Percentiles rank a stretch among this genome's conserved stretches.
Conservation (phyloP, 1,140 invertebrate species). For the Hylaeus anthracinus region DNA sequence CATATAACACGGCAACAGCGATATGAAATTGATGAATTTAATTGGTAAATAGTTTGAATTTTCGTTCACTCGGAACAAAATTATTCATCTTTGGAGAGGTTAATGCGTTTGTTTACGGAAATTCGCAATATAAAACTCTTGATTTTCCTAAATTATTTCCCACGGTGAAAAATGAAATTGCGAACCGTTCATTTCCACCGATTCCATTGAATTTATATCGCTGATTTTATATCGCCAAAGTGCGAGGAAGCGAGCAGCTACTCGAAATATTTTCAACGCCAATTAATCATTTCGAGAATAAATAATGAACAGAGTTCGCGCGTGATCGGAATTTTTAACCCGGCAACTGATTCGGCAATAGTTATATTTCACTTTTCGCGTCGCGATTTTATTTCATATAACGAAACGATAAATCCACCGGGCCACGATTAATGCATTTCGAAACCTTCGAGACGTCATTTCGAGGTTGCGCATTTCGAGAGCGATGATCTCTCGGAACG, state of each 20-base stretch:
- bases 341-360: not conserved
- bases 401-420: not conserved
- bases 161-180: not conserved
- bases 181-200: too few species aligned
- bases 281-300: constrained; percentile 21
- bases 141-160: too few species aligned
- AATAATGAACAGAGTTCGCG: constrained; percentile 17
- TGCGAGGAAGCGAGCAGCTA: not conserved
- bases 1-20: too few species aligned
- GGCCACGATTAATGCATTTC: not conserved
- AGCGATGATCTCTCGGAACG: too few species aligned
- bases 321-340: not conserved
- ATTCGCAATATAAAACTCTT: too few species aligned
- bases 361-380: not conserved
- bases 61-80: too few species aligned
- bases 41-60: too few species aligned
- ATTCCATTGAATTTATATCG: not conserved
- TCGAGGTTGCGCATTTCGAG: too few species aligned
- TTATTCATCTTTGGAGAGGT: too few species aligned
- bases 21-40: too few species aligned
- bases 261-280: constrained; percentile 5
- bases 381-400: not conserved
- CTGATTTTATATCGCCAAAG: not conserved
- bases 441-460: too few species aligned
- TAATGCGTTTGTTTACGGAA: too few species aligned